Conservation (phyloP, 1,140 invertebrate genomes). For the Planococcus citri region DNA sequence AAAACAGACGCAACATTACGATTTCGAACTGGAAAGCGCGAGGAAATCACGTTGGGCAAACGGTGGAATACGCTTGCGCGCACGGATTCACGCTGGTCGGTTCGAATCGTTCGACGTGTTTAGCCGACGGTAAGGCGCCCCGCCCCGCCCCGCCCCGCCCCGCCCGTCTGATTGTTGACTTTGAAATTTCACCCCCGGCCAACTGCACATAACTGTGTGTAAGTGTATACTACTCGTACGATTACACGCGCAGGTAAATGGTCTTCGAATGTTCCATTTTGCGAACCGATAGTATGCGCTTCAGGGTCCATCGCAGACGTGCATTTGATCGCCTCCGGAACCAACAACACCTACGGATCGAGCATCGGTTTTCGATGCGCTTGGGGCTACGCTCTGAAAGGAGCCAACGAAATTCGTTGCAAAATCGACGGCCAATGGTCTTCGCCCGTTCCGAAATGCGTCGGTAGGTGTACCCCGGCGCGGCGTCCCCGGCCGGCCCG, state of each 20-base stretch:
- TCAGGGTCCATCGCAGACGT: slow-evolving; percentile 40
- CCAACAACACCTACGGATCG: slow-evolving; percentile 51
- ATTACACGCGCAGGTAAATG: slow-evolving; percentile 63
- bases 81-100: slow-evolving; percentile 56
- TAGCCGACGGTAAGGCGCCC: slow-evolving; percentile 49
- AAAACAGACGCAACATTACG: slow-evolving; percentile 29
- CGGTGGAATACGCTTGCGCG: slow-evolving; percentile 50
- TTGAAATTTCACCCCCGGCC: too few species aligned
- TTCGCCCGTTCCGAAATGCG: slow-evolving; percentile 54
- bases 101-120: slow-evolving; percentile 53
- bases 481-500: too few species aligned
- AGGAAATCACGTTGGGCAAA: slow-evolving; percentile 47
- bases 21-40: slow-evolving; percentile 45
- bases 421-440: slow-evolving; percentile 64
- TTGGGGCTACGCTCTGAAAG: slow-evolving; percentile 62
- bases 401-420: slow-evolving; percentile 59
- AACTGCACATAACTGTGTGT: too few species aligned
- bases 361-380: slow-evolving; percentile 64
- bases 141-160: too few species aligned
- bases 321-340: slow-evolving; percentile 43
- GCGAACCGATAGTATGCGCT: slow-evolving; percentile 60
- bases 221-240: too few species aligned
- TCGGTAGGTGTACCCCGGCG: slow-evolving; percentile 4
- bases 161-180: too few species aligned
- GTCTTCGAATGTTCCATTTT: slow-evolving; percentile 56